Conservation (phyloP, 2,113 vertebrate species). For the Cyanocitta stelleri region DNA sequence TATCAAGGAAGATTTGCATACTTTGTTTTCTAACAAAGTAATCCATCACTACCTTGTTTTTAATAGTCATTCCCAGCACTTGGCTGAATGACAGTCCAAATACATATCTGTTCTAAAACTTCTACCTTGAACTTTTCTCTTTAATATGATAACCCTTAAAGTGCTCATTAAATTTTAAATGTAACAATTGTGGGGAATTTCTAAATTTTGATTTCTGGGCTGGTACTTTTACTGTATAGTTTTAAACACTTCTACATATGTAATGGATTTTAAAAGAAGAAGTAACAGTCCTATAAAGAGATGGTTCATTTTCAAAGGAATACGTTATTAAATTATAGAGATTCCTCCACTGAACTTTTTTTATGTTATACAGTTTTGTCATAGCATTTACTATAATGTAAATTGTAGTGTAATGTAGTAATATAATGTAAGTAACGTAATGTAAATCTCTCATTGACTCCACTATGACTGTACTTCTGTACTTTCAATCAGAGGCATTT, state of each 20-base stretch:
- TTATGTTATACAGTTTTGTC: background rate
- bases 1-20: background rate
- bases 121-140: background rate
- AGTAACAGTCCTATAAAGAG: background rate
- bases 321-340: background rate
- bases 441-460: background rate
- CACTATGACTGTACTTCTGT: background rate
- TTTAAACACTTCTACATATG: background rate
- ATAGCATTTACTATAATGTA: constrained; percentile 1
- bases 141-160: background rate
- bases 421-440: too few species aligned
- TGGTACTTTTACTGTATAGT: background rate
- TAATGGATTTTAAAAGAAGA: background rate
- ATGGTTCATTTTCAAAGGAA: background rate
- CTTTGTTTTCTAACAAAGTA: constrained; percentile 8
- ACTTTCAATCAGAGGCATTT: background rate
- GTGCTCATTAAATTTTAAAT: background rate
- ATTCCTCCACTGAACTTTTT: background rate
- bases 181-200: background rate
- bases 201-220: background rate
- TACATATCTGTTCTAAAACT: background rate
- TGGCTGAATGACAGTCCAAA: background rate
- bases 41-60: background rate
- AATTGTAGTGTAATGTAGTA: too few species aligned
- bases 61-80: background rate